Percentiles rank a stretch among this genome's conserved stretches.
These are phyloP conservation scores for Colaptes auratus DNA, from an alignment of 2,113 vertebrate genomes.

Conservation along the genomic window DNA sequence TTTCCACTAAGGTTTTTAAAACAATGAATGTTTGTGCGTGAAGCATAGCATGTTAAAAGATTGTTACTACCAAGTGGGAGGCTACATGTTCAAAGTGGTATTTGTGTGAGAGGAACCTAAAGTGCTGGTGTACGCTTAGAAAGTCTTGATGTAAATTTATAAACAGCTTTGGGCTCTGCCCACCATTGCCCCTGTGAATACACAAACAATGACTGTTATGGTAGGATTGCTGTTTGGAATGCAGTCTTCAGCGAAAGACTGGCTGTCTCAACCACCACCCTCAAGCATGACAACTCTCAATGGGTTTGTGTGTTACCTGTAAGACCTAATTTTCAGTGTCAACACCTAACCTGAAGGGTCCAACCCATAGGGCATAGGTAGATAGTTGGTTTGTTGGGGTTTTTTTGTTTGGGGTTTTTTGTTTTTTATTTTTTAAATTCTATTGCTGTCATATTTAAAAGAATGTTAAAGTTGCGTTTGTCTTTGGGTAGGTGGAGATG, in stretches of 20 bases:
- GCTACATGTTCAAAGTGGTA: conserved; percentile 41
- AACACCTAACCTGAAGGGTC: conserved; percentile 67
- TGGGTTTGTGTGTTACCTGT: background rate
- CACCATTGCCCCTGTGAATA: background rate
- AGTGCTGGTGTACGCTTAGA: conserved; percentile 39
- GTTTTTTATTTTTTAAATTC: background rate
- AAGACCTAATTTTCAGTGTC: conserved; percentile 49
- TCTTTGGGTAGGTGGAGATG: conserved; percentile 25
- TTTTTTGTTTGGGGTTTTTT: background rate
- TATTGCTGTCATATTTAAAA: conserved; percentile 35
- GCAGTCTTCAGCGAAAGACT: background rate
- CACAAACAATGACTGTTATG: background rate
- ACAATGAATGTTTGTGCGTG: conserved; percentile 82
- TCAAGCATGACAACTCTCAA: background rate
- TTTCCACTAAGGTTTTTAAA: conserved; percentile 78
- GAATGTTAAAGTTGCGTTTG: conserved; percentile 54
- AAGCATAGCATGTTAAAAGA: conserved; percentile 78
- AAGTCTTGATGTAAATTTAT: conserved; percentile 19
- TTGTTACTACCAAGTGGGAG: conserved; percentile 57
- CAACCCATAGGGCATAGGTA: conserved; percentile 49
- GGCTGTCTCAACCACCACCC: conserved; percentile 20
- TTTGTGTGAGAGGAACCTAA: conserved; percentile 47
- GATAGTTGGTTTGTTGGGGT: background rate
- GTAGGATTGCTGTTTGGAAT: conserved; percentile 19
- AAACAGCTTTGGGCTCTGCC: conserved; percentile 51